Conservation (phyloP, 2,113 vertebrate species). For the Pseudorasbora parva region DNA sequence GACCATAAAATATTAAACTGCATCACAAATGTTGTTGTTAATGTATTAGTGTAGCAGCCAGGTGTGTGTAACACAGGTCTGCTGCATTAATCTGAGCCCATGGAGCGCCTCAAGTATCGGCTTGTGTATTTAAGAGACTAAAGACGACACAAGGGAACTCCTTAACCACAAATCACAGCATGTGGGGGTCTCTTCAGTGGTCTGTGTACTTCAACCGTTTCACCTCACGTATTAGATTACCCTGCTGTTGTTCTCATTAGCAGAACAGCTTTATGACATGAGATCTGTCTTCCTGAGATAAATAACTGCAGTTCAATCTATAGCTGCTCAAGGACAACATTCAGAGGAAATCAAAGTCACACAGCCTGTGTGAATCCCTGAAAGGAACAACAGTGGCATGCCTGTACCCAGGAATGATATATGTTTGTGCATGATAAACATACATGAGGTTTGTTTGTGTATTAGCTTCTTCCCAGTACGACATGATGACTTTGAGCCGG, state of each 20-base stretch:
- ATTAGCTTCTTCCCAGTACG: background rate
- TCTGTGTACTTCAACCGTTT: background rate
- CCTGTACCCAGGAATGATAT: too few species aligned
- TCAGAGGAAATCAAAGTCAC: background rate
- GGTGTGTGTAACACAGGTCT: background rate
- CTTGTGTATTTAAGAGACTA: conserved; percentile 1
- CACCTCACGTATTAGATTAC: conserved; percentile 16
- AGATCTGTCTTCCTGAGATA: conserved; percentile 5
- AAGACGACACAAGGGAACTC: background rate
- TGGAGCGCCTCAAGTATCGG: background rate
- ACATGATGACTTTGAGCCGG: background rate
- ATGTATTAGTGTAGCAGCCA: background rate
- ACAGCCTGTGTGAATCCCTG: background rate
- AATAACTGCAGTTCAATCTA: conserved; percentile 36
- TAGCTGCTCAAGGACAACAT: background rate
- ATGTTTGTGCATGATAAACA: too few species aligned
- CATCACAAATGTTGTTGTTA: background rate
- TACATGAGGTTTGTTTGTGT: too few species aligned
- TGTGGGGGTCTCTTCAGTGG: background rate
- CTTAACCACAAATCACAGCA: background rate
- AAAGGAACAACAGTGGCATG: background rate
- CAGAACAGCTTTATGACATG: conserved; percentile 19
- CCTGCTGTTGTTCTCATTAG: conserved; percentile 17
- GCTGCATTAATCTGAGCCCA: background rate
- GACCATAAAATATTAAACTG: background rate